phyloP scores from a whole-genome alignment of 2,113 vertebrate species.

The Cricetomys ansorgei region DNA sequence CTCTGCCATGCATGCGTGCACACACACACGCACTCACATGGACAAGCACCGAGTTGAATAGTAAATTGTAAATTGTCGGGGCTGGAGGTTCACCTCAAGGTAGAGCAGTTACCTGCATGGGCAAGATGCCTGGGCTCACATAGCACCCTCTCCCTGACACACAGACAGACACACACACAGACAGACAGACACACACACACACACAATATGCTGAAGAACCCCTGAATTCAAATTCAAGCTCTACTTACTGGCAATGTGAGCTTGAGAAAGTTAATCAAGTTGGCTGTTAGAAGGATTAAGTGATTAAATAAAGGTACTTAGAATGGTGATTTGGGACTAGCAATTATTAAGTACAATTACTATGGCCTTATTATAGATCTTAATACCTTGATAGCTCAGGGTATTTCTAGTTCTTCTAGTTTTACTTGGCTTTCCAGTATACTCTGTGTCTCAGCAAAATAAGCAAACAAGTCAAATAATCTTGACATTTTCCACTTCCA shows the following conservation, averaged over 20 bases:
- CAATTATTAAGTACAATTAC: constrained; percentile 13
- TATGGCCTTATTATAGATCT: neutral
- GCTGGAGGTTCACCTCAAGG: neutral
- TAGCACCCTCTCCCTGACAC: no score
- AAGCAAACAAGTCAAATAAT: constrained; percentile 30
- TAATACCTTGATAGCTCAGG: neutral
- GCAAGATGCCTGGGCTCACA: no score
- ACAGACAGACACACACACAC: no score
- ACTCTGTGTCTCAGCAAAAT: constrained; percentile 27
- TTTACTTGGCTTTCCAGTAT: constrained; percentile 6
- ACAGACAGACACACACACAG: no score
- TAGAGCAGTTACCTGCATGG: neutral
- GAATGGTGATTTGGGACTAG: neutral
- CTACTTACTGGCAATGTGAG: neutral
- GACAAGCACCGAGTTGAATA: neutral
- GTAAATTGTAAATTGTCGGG: neutral
- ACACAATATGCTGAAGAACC: neutral
- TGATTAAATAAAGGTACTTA: neutral
- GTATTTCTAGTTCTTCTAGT: constrained; percentile 28
- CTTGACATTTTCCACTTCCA: neutral
- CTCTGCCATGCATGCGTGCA: neutral
- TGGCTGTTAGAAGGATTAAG: constrained; percentile 3
- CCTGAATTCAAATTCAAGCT: neutral
- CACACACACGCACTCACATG: neutral
- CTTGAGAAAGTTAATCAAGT: neutral